Evolutionary conservation across 2,797 vertebrate species (phyloP).

Genomic region (Sandelia bainsii): DNA sequence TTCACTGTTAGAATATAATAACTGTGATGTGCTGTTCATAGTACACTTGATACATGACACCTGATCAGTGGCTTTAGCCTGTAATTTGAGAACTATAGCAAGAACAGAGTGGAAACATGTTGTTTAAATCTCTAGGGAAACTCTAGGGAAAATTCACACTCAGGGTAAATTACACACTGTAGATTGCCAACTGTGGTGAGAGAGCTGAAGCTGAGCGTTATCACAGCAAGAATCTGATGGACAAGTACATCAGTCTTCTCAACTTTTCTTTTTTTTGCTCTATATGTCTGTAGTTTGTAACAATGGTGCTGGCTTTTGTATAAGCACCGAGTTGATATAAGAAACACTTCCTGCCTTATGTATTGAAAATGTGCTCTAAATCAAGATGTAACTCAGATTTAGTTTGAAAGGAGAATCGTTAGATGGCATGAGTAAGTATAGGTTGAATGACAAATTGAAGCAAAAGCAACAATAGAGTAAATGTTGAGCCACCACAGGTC

Average conservation of each 20-base stretch:
- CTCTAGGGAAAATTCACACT: conserved; percentile 19
- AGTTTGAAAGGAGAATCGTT: neutral
- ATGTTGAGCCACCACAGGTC: neutral
- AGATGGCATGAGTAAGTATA: neutral
- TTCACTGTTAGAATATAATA: conserved; percentile 15
- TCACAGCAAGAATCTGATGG: conserved; percentile 25
- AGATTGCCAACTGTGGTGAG: conserved; percentile 30
- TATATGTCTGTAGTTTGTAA: neutral
- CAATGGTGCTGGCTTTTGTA: neutral
- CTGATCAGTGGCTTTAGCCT: conserved; percentile 14
- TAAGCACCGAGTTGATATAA: neutral
- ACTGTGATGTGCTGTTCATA: conserved; percentile 17
- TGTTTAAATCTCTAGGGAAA: conserved; percentile 38
- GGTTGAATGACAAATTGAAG: neutral
- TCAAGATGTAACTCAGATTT: neutral
- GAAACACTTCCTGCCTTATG: neutral
- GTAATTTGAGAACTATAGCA: conserved; percentile 33
- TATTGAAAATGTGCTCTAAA: neutral
- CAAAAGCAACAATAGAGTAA: neutral
- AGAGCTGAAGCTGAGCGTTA: conserved; percentile 14
- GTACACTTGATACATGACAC: conserved; percentile 13
- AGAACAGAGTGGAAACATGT: conserved; percentile 25
- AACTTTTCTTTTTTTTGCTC: neutral
- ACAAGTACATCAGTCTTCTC: conserved; percentile 5
- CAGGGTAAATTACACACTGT: conserved; percentile 46